phyloP scores from a whole-genome alignment of 2,797 vertebrate genomes.

The Poeciliopsis gracilis region DNA sequence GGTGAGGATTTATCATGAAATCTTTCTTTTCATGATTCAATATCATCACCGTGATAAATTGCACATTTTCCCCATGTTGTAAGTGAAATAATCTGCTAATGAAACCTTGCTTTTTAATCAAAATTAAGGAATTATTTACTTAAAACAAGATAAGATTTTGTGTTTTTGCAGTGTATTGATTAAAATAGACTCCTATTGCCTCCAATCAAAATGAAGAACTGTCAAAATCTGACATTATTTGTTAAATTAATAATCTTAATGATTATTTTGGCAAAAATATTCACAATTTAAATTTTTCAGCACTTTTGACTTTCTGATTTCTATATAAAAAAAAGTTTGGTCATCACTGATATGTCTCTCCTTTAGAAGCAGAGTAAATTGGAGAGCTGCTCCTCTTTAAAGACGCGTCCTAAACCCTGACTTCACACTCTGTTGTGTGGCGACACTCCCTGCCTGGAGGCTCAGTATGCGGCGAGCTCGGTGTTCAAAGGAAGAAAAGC shows the following conservation, averaged over 20 bases:
- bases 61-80: no score
- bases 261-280: not conserved
- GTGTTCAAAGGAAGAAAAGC: slow-evolving; percentile 28
- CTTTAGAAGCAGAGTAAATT: not conserved
- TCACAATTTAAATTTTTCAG: not conserved
- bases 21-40: no score
- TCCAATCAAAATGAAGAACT: no score
- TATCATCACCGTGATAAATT: no score
- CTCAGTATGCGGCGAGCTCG: slow-evolving; percentile 15
- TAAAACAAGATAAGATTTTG: no score
- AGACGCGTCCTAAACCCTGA: not conserved
- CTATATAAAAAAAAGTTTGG: not conserved
- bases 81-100: no score
- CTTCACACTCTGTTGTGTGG: not conserved
- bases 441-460: not conserved
- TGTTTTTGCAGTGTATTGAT: no score
- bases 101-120: no score
- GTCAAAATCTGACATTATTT: not conserved
- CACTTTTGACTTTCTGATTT: not conserved
- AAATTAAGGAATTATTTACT: no score
- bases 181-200: no score
- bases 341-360: not conserved
- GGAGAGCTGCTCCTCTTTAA: not conserved
- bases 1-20: no score
- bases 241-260: not conserved